Evolutionary conservation across 2,888 invertebrate species (phyloP), one percentile per base, ranked within the genome.

Genomic region (Euplexia lucipara): DNA sequence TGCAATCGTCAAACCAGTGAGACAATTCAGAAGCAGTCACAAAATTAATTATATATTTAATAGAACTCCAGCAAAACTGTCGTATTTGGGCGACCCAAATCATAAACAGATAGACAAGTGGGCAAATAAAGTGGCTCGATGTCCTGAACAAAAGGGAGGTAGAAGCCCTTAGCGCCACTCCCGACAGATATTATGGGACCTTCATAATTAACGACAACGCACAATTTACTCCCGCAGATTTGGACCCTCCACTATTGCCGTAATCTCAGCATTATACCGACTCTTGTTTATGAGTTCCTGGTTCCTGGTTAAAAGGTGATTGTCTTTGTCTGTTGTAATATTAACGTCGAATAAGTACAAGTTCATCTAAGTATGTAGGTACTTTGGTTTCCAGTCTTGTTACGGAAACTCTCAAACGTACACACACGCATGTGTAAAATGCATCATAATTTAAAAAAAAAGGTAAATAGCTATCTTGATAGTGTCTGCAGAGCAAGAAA

Each of bases 161-260:
- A 69, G 70, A 67, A 74, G 69, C 75, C 80, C 78, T 74, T 71
- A 79, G 83, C 82, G 78, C 75, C 81, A 79, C 82, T 75, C 74
- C 59, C 79, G 84, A 80, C 85, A 84, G 84, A 85, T 79, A 85
- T 87, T 82, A 83, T 79, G 83, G 81, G 81, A 70, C 80, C 79
- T 81, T 82, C 75, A 81, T 86, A 83, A 86, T 84, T 82, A 85
- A 86, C 83, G 83, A 82, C 75, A 72, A 75, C 71, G 61, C 66
- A 60, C 52, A 77, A 77, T 75, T 75, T 75, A 79, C 77, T 79
- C 76, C 54, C 73, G 41, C 68, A 72, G 75, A 82, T 78, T 75
- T 58, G 42, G 71, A 53, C 75, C 78, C 72, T 75, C 68, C 64
- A 75, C 75, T 81, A 66, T 66, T 60, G 64, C 65, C 53, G 76